phyloP scores from a whole-genome alignment of 2,888 invertebrate species.

The Teleiodes luculella region DNA sequence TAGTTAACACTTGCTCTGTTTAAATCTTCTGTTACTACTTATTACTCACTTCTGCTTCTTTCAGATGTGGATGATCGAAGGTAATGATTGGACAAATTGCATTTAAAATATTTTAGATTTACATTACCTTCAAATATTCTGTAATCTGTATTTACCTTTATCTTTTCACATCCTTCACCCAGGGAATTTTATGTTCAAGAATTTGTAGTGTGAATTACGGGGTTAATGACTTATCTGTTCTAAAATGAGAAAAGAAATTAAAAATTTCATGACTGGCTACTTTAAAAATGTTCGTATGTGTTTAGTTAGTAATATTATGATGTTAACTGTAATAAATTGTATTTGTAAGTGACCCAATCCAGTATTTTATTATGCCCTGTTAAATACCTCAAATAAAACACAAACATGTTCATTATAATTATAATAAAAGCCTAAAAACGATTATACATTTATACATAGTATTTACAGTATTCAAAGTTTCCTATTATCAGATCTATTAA shows the following conservation, averaged over 20 bases:
- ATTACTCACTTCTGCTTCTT: constrained; percentile 31
- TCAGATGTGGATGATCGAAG: constrained; percentile 72
- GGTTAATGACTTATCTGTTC: no score
- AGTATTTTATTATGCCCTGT: neutral
- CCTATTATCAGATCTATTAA: constrained; percentile 19
- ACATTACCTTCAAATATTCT: neutral
- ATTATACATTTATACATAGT: constrained; percentile 30
- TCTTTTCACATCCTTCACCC: no score
- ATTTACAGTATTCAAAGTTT: constrained; percentile 27
- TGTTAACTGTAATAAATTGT: constrained; percentile 31
- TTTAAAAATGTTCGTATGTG: neutral
- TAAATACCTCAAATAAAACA: constrained; percentile 7
- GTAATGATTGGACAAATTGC: constrained; percentile 40
- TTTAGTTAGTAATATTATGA: neutral
- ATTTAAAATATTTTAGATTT: no score
- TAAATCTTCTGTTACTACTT: neutral
- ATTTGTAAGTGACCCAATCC: constrained; percentile 8
- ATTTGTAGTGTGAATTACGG: no score
- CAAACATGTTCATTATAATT: constrained; percentile 9
- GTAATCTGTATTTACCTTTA: neutral
- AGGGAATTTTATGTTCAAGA: no score
- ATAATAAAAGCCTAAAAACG: constrained; percentile 19
- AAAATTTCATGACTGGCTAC: neutral
- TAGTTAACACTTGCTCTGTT: neutral
- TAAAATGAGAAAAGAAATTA: constrained; percentile 11